Conservation (phyloP, 2,113 vertebrate species). For the Hemiscyllium ocellatum region DNA sequence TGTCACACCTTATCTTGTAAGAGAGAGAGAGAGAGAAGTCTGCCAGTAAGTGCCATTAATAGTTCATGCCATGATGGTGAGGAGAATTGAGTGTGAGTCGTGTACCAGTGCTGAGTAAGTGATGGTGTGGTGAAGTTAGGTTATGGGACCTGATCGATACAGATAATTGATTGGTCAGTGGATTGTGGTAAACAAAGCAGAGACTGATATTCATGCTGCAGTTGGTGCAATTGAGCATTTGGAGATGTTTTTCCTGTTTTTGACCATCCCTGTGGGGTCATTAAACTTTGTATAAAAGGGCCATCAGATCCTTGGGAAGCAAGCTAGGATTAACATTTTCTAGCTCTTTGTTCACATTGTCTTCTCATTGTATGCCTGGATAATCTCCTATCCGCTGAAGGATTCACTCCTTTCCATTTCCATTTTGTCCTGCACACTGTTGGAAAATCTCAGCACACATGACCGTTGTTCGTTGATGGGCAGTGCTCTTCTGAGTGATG, state of each 20-base stretch:
- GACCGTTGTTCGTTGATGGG: background rate
- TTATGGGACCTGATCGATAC: background rate
- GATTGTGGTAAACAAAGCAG: background rate
- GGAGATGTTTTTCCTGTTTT: background rate
- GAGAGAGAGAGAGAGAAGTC: background rate
- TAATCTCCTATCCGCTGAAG: background rate
- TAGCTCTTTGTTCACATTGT: background rate
- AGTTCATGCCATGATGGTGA: background rate
- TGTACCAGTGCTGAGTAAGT: background rate
- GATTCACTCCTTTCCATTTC: background rate
- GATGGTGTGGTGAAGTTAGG: background rate
- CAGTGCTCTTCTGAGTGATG: background rate
- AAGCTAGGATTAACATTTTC: background rate
- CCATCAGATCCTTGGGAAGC: background rate
- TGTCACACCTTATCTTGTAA: background rate
- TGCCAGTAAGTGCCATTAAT: background rate
- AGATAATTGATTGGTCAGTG: background rate
- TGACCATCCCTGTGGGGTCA: background rate
- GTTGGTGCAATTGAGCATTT: background rate
- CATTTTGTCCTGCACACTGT: background rate
- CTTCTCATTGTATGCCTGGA: background rate
- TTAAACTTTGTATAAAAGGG: background rate
- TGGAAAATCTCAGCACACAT: background rate
- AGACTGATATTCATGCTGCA: background rate
- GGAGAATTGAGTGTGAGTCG: background rate